Percentiles rank a stretch among this genome's conserved stretches.
These are phyloP conservation scores for Lottia scabra DNA, from an alignment of 2,888 invertebrate genomes.

Conservation along the genomic window DNA sequence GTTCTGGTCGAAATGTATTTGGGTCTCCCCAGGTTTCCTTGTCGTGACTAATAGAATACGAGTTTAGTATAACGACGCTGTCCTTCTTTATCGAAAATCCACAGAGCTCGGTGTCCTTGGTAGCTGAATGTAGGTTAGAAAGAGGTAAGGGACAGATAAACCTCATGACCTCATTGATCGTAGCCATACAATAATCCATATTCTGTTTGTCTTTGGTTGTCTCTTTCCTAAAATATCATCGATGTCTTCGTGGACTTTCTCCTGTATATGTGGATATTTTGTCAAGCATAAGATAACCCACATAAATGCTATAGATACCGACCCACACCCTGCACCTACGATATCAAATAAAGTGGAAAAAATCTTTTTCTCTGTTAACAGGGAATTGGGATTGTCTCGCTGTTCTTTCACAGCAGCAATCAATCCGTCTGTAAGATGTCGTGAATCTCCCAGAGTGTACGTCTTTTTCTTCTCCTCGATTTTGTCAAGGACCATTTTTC, in stretches of 20 bases:
- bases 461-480: constrained; percentile 30
- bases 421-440: constrained; percentile 47
- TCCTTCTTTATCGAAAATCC: constrained; percentile 32
- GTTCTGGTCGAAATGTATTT: constrained; percentile 26
- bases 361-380: constrained; percentile 25
- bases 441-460: constrained; percentile 26
- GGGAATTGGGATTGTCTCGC: not conserved
- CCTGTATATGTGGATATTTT: constrained; percentile 36
- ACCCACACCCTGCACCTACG: constrained; percentile 49
- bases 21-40: constrained; percentile 31
- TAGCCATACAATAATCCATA: constrained; percentile 40
- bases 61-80: constrained; percentile 29
- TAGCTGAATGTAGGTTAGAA: constrained; percentile 41
- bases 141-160: constrained; percentile 34
- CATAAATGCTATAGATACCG: constrained; percentile 33
- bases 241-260: constrained; percentile 43
- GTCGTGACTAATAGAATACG: constrained; percentile 24
- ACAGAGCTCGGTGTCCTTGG: constrained; percentile 22
- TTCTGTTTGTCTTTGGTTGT: constrained; percentile 27
- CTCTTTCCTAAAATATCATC: constrained; percentile 35
- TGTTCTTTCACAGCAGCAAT: constrained; percentile 24
- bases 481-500: not conserved
- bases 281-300: constrained; percentile 41
- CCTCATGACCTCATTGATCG: constrained; percentile 40
- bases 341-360: constrained; percentile 34